These are phyloP conservation scores for Epizoanthus fatuus DNA, from an alignment of 92 coral and sea anemone species.

Conservation along the genomic window DNA sequence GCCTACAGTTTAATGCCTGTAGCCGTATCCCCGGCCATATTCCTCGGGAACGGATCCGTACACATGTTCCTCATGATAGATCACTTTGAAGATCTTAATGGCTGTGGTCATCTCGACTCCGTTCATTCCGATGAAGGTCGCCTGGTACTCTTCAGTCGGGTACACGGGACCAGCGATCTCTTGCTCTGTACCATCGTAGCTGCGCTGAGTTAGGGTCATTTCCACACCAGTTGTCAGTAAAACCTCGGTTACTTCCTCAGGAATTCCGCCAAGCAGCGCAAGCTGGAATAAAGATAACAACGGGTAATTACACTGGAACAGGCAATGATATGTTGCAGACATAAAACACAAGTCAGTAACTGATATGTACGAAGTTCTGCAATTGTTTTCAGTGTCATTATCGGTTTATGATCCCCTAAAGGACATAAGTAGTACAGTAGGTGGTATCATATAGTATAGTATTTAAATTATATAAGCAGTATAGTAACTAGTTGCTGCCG, in stretches of 20 bases:
- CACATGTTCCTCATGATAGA: not conserved
- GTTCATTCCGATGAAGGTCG: not conserved
- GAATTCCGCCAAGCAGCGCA: constrained; percentile 2
- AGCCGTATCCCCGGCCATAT: no score
- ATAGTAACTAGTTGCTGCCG: no score
- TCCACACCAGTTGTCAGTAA: constrained; percentile 5
- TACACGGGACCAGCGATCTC: not conserved
- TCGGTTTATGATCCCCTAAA: no score
- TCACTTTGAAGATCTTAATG: not conserved
- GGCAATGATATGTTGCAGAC: no score
- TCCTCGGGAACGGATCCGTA: not conserved
- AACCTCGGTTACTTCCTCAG: not conserved
- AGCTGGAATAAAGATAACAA: not conserved
- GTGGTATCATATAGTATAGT: no score
- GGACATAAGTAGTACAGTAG: no score
- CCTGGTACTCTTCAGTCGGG: not conserved
- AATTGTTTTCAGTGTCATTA: no score
- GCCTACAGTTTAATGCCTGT: no score
- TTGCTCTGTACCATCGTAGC: not conserved
- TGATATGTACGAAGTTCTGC: no score
- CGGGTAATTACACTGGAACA: no score
- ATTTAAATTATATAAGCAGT: no score
- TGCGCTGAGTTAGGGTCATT: constrained; percentile 2
- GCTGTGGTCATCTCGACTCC: not conserved
- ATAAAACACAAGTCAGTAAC: no score